Conservation (phyloP, 2,888 invertebrate species). For the Cremastinae sp. region DNA sequence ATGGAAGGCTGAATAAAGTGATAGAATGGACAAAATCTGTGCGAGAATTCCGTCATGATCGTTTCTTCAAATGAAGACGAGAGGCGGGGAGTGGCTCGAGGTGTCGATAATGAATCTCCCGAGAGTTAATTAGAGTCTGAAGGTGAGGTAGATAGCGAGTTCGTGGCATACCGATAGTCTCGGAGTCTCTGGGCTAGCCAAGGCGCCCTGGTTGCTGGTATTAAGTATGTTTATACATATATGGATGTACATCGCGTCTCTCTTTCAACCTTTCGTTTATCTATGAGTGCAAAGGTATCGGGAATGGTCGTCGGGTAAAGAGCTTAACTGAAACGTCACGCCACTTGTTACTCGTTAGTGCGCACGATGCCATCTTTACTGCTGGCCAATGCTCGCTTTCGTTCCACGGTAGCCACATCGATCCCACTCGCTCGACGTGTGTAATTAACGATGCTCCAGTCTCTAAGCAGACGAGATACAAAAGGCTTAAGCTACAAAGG, state of each 20-base stretch:
- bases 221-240: slow-evolving; percentile 1
- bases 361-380: slow-evolving; percentile 77
- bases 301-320: slow-evolving; percentile 50
- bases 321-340: slow-evolving; percentile 78
- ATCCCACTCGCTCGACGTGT: slow-evolving; percentile 66
- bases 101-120: slow-evolving; percentile 78
- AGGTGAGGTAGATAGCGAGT: slow-evolving; percentile 73
- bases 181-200: not conserved
- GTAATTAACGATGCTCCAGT: slow-evolving; percentile 73
- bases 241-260: slow-evolving; percentile 3
- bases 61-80: slow-evolving; percentile 72
- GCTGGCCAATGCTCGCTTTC: slow-evolving; percentile 61
- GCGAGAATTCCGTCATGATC: slow-evolving; percentile 34
- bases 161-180: slow-evolving; percentile 76
- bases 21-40: slow-evolving; percentile 57
- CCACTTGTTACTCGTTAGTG: slow-evolving; percentile 77
- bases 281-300: slow-evolving; percentile 36
- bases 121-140: slow-evolving; percentile 75
- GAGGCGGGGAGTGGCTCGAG: slow-evolving; percentile 64
- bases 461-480: slow-evolving; percentile 15
- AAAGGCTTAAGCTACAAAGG: no score
- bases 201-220: not conserved
- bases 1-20: no score
- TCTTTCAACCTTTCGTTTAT: slow-evolving; percentile 16
- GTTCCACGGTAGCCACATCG: slow-evolving; percentile 68